Conservation (phyloP, 2,888 invertebrate species). For the Philopedon plagiatum region DNA sequence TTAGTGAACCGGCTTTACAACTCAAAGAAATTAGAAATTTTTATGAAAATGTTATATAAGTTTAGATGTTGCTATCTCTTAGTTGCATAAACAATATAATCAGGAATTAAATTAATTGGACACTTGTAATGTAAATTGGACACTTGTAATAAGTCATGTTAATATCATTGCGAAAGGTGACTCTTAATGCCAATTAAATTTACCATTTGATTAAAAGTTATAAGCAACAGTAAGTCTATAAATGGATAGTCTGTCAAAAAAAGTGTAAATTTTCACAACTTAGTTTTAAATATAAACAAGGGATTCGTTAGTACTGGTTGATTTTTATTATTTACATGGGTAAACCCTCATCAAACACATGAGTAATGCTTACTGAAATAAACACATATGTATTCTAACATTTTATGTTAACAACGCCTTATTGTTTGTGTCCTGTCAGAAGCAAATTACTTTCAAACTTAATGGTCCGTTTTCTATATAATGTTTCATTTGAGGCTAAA, state of each 20-base stretch:
- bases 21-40: too few relatives aligned
- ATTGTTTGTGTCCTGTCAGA: neutral
- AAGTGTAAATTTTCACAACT: neutral
- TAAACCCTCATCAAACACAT: neutral
- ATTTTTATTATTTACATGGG: neutral
- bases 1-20: too few relatives aligned
- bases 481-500: neutral
- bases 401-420: neutral
- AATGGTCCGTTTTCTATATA: constrained; percentile 1
- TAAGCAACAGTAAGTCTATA: too few relatives aligned
- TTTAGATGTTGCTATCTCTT: too few relatives aligned
- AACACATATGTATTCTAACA: neutral
- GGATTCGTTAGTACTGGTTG: neutral
- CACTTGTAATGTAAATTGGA: too few relatives aligned
- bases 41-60: too few relatives aligned
- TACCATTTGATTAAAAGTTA: too few relatives aligned
- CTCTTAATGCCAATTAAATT: too few relatives aligned
- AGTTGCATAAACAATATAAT: too few relatives aligned
- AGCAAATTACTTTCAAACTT: constrained; percentile 2
- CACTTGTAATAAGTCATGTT: too few relatives aligned
- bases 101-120: too few relatives aligned
- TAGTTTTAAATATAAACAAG: neutral
- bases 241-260: neutral
- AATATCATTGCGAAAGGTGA: too few relatives aligned
- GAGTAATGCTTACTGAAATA: neutral